Base-by-base conservation (phyloP, 2,888 invertebrate genomes). In the Aphidoletes aphidimyza region DNA sequence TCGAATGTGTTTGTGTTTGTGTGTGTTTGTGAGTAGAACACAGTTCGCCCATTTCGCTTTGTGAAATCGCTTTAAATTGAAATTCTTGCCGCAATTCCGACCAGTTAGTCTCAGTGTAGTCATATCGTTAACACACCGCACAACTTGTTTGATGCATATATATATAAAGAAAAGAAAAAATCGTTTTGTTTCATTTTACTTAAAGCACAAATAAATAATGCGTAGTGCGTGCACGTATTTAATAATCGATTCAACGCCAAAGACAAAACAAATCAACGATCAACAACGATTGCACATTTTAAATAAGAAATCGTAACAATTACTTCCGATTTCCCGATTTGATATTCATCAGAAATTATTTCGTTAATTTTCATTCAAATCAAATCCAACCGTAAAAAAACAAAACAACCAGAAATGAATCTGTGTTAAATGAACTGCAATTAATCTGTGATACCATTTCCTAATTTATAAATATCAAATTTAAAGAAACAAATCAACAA, bases 281-380 rank as follows among this genome's bases (percentile, higher is more conserved):
- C 30, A 69, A 69, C 34, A 34, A 14, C 69, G 69, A 30, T 69
- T 69, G 14, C 69, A 69, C 11, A 34, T 69, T 69, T 30, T 69
- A 69, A 69, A 69, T 69, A 69, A 69, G 14, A 69, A 30, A 69
- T 69, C 69, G 11, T 69, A 69, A 69, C 69, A 54, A n/a, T n/a
- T n/a, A n/a, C n/a, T n/a, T n/a, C n/a, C 69, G 2, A 14, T 30
- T 69, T 8, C 30, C 9, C 34, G 30, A 9, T 42, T 42, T 14
- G 42, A n/a, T n/a, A n/a, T n/a, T n/a, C n/a, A n/a, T n/a, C n/a
- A n/a, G n/a, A n/a, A n/a, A n/a, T n/a, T n/a, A n/a, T n/a, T n/a
- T n/a, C n/a, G n/a, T n/a, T n/a, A n/a, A n/a, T n/a, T n/a, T n/a
- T n/a, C n/a, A n/a, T n/a, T n/a, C n/a, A n/a, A n/a, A n/a, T n/a